These are phyloP conservation scores for Macrophya annulata DNA, from an alignment of 2,888 invertebrate genomes.

Conservation along the genomic window DNA sequence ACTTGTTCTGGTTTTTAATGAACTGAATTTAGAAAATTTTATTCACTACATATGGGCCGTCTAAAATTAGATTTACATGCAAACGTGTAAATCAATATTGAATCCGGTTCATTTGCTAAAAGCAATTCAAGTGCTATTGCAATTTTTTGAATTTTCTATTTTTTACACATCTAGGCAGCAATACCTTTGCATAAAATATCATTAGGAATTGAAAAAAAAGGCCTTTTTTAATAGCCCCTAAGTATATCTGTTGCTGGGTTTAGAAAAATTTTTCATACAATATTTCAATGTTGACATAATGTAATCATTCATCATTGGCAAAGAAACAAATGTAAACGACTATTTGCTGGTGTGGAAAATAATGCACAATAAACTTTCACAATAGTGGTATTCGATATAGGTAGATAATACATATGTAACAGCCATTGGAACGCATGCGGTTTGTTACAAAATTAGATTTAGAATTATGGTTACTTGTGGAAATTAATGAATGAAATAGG, in stretches of 20 bases:
- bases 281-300: neutral
- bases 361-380: slow-evolving; percentile 37
- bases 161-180: slow-evolving; percentile 21
- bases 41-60: neutral
- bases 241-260: neutral
- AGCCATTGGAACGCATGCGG: slow-evolving; percentile 53
- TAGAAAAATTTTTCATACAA: neutral
- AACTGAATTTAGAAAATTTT: neutral
- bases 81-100: neutral
- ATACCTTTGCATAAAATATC: neutral
- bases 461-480: slow-evolving; percentile 41
- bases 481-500: slow-evolving; percentile 43
- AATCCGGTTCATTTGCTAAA: neutral
- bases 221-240: neutral
- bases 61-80: neutral
- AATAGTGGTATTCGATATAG: slow-evolving; percentile 23
- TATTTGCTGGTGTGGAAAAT: neutral
- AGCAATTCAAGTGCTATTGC: neutral
- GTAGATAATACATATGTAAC: slow-evolving; percentile 27
- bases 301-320: neutral
- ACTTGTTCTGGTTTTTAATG: too few species aligned
- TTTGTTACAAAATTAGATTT: slow-evolving; percentile 46
- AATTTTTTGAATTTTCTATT: neutral
- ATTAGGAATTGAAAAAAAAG: neutral
- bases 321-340: neutral